Base-by-base conservation (phyloP, 2,797 vertebrate genomes). In the Hephaestus fuliginosus region DNA sequence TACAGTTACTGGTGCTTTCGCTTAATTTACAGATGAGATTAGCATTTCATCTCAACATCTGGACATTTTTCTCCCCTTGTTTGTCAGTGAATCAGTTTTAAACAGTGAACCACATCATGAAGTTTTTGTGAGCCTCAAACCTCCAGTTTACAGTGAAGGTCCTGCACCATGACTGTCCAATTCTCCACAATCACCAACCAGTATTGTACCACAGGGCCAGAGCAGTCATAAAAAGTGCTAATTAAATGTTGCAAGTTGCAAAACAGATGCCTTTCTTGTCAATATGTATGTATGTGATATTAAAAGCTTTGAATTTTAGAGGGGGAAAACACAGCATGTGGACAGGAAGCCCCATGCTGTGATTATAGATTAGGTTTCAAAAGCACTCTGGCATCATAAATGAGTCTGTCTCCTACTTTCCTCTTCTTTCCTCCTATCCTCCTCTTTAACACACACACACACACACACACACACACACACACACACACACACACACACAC, bases 291-390 rank as follows among this genome's bases (percentile, higher is more conserved):
- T 22, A 18, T 55, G n/a, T 46, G n/a, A 53, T 66, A 55, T 68
- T 41, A 46, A 55, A 76, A 43, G 33, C 30, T 20, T 71, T 44
- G 56, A 17, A 60, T 76, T 22, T 60, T 49, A 28, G 22, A 49
- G 8, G 18, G 11, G 1, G 4, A 10, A 41, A 71, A 73, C n/a
- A 57, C 33, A 66, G 39, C 4, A 18, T 25, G 65, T 58, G 20
- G 75, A 77, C 66, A 78, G 7, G 53, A 73, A 61, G 57, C 48
- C 10, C 10, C 61, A 68, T 62, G 41, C 79, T 78, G 81, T 61
- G 71, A 76, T 74, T 67, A 84, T 65, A 49, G 69, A 86, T 86
- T 57, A 69, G 64, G 36, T 70, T 43, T 69, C 36, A 58, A 81
- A 74, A 84, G 64, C 39, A 72, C 58, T 49, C 14, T 36, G 39